Conservation (phyloP, 2,888 invertebrate species). For the Chirona hameri region DNA sequence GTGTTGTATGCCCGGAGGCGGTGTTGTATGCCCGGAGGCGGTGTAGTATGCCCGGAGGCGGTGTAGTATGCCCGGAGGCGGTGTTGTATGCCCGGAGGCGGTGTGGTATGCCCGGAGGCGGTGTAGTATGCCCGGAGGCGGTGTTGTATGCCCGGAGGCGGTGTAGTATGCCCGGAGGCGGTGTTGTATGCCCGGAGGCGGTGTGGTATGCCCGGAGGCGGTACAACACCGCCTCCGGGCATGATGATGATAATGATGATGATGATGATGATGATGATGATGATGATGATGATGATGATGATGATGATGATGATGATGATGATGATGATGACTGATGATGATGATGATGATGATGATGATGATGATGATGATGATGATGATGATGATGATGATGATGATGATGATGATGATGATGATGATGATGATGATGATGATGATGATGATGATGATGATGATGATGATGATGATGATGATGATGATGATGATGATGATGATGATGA, state of each 20-base stretch:
- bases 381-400: background rate
- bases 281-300: slow-evolving; percentile 22
- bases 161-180: too few species aligned
- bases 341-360: slow-evolving; percentile 22
- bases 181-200: too few species aligned
- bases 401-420: background rate
- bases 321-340: slow-evolving; percentile 22
- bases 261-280: slow-evolving; percentile 22
- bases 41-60: too few species aligned
- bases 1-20: too few species aligned
- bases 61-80: too few species aligned
- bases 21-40: too few species aligned
- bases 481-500: slow-evolving; percentile 10
- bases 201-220: too few species aligned
- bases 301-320: slow-evolving; percentile 22
- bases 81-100: too few species aligned
- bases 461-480: slow-evolving; percentile 10
- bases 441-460: background rate
- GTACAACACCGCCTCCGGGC: too few species aligned
- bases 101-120: too few species aligned
- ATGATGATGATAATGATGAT: slow-evolving; percentile 22
- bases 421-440: slow-evolving; percentile 22
- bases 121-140: too few species aligned
- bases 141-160: too few species aligned
- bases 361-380: slow-evolving; percentile 22